Evolutionary conservation across 2,113 vertebrate species (phyloP), one percentile per base, ranked within the genome.

Genomic region (Patagioenas fasciata): DNA sequence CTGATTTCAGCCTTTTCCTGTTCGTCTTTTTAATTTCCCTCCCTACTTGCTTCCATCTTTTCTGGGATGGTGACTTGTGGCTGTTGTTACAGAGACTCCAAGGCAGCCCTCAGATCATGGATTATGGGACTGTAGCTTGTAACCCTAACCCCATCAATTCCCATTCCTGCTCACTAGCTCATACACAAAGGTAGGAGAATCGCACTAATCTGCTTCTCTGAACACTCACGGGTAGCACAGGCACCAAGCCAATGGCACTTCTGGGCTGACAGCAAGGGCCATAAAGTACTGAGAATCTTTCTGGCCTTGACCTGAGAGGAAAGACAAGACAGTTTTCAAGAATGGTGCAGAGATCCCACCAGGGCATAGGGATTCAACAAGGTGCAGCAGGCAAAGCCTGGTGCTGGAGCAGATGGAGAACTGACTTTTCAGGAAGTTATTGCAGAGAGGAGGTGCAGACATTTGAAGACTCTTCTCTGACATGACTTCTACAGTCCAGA

Each of bases 31-130:
- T 44, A 3, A 38, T 66, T 64, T 81, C 69, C 88, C 14, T 96
- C 58, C 47, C 31, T 83, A 18, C 54, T 88, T 91, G 54, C n/a
- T 51, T 83, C 12, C 10, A 2, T 78, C 29, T 96, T 81, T 86
- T 87, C 51, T 89, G 73, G 67, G 26, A 83, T 77, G 48, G 65
- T 95, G 93, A 93, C 53, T 62, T 80, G 14, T 95, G 77, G 34
- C 78, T 97, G 11, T 91, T 94, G 66, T 96, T 96, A 69, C 93
- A 95, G 92, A 97, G 82, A 89, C 94, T 96, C 34, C 95, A 93
- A 87, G 91, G 78, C 91, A 97, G 42, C 51, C 58, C 51, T 93
- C 93, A 69, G 36, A 84, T 92, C 67, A 88, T 2, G 83, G 96
- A 90, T 95, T 91, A 96, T 28, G 85, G 92, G 95, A 84, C 71